Base-by-base conservation (phyloP, 2,113 vertebrate species). In the Hippocampus guttulatus region DNA sequence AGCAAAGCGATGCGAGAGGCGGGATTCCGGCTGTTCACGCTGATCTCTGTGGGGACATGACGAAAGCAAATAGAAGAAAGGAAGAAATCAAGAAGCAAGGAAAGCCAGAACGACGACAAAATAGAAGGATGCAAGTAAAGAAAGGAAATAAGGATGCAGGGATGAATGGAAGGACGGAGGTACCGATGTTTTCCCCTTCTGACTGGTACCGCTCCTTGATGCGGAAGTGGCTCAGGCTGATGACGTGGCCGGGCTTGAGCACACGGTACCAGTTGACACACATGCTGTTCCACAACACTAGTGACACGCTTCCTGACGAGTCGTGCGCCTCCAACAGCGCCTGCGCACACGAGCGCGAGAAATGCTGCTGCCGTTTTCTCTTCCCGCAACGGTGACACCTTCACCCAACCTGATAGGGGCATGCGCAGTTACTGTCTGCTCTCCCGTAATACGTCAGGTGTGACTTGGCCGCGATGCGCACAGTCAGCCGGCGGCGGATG, bases 11-110 rank as follows among this genome's bases (percentile, higher is more conserved):
- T 78, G 20, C 18, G 83, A 49, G 90, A 87, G 0, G 87, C 38
- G 6, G 92, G 92, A 43, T 93, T 92, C 64, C 90, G 88, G 83
- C 91, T 92, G 83, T 93, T 93, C 2, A 93, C 85, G n/a, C 92
- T 93, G 77, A 93, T 85, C 78, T 93, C 93, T 93, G 75, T 2
- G 20, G 7, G 9, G 10, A 23, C 18, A 54, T 1, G 21, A 21
- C 1, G 15, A 9, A 23, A 8, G 33, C 33, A 38, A 38, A 38
- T 38, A 38, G 2, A 52, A 21, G 7, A 20, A 52, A 18, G 49
- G 20, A 52, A 52, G 43, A 14, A 45, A 45, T 45, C 10, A 15
- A 45, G 14, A 45, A 45, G 49, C 6, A 21, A 52, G 49, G 7
- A 52, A 52, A 45, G 21, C 9, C 7, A 15, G 33, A 8, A 41